Percentiles rank a stretch among this genome's conserved stretches.
Evolutionary conservation across 2,113 vertebrate species (phyloP).

Genomic region (Conger conger): DNA sequence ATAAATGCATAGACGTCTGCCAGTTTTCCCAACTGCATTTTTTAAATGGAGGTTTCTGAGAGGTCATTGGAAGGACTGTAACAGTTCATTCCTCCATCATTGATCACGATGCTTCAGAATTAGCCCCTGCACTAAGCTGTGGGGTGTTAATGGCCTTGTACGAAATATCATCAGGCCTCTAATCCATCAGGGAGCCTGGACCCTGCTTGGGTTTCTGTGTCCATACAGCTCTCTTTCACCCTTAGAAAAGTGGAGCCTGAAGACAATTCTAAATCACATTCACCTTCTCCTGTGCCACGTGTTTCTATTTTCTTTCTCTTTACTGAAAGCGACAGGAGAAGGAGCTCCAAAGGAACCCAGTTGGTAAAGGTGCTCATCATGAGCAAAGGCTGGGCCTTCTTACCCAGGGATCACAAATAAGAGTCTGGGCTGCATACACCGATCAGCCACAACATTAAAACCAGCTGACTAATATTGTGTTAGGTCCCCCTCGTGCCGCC

Average conservation of each 20-base stretch:
- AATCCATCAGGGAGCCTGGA: conserved; percentile 46
- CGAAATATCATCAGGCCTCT: conserved; percentile 61
- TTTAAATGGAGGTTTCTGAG: background rate
- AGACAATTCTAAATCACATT: background rate
- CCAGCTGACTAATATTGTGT: too few species aligned
- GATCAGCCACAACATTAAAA: too few species aligned
- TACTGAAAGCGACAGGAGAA: background rate
- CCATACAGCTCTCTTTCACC: background rate
- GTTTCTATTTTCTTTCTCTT: too few species aligned
- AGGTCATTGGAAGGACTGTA: background rate
- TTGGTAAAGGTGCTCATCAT: too few species aligned
- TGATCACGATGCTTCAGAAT: conserved; percentile 42
- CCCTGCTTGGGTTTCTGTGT: background rate
- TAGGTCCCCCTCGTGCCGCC: too few species aligned
- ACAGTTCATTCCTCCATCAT: conserved; percentile 31
- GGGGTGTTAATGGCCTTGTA: conserved; percentile 41
- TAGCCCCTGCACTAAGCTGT: conserved; percentile 36
- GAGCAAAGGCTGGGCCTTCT: too few species aligned
- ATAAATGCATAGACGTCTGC: background rate
- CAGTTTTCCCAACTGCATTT: background rate
- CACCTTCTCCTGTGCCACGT: too few species aligned
- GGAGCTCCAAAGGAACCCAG: too few species aligned
- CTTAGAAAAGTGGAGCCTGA: too few species aligned
- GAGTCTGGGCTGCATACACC: too few species aligned
- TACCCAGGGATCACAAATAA: too few species aligned